A percentile compares a stretch with the other conserved stretches of the same genome.
Conservation (phyloP, 2,113 vertebrate species). For the Trinectes maculatus region DNA sequence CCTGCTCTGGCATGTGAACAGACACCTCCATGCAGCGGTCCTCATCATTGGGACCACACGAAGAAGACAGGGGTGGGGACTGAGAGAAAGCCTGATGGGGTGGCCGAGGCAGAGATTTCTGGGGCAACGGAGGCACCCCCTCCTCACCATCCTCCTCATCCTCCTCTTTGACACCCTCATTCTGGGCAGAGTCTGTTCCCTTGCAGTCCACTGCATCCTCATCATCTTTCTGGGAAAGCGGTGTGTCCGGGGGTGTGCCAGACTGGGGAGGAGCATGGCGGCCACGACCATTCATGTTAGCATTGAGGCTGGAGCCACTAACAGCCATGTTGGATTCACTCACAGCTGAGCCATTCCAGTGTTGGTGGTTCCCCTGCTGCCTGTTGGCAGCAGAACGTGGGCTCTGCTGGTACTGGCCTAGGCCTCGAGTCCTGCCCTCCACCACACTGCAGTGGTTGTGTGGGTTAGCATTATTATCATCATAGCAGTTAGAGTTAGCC, state of each 20-base stretch:
- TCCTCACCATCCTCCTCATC: conserved; percentile 42
- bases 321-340: conserved; percentile 46
- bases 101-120: conserved; percentile 82
- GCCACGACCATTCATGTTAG: conserved; percentile 78
- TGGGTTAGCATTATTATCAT: conserved; percentile 83
- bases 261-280: conserved; percentile 83
- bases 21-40: conserved; percentile 71
- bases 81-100: conserved; percentile 70
- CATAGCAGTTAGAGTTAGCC: conserved; percentile 81
- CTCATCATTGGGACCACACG: conserved; percentile 64
- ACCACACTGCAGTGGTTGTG: conserved; percentile 74
- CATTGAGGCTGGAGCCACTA: conserved; percentile 61
- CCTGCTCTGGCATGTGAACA: conserved; percentile 79
- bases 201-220: not conserved
- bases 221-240: conserved; percentile 69
- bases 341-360: conserved; percentile 84
- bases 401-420: conserved; percentile 57
- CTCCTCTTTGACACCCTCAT: conserved; percentile 41
- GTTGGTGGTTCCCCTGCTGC: conserved; percentile 75
- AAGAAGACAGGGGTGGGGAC: conserved; percentile 64
- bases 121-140: conserved; percentile 83
- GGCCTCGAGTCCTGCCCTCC: conserved; percentile 77
- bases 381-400: conserved; percentile 55
- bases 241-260: conserved; percentile 83
- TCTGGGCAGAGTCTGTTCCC: conserved; percentile 30